Percentiles rank a stretch among this genome's conserved stretches.
Evolutionary conservation across 2,797 vertebrate species (phyloP).

Genomic region (Sitta carolinensis): DNA sequence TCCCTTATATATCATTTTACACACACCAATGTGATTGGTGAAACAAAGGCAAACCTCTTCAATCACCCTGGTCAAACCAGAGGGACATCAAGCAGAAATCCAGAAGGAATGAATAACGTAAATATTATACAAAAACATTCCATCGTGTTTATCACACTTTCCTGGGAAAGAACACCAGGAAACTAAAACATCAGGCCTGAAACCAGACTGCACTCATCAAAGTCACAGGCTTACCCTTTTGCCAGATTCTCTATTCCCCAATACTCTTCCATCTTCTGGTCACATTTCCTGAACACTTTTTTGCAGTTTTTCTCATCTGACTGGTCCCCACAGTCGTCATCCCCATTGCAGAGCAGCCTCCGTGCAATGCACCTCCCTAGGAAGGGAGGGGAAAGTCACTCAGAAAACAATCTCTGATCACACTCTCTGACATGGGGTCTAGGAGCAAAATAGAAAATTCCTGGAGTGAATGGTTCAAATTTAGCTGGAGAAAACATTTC

Average conservation of each 20-base stretch:
- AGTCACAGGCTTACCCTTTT: conserved; percentile 83
- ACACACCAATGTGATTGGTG: too few species aligned
- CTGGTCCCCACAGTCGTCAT: conserved; percentile 93
- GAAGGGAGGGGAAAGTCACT: neutral
- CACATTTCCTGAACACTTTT: conserved; percentile 79
- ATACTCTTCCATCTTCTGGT: conserved; percentile 82
- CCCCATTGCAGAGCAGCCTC: conserved; percentile 88
- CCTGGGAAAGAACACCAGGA: too few species aligned
- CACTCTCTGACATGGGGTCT: neutral
- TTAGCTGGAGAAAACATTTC: neutral
- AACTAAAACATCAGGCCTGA: too few species aligned
- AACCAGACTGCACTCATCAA: neutral
- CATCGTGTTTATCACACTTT: too few species aligned
- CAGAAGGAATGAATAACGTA: too few species aligned
- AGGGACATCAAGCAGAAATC: too few species aligned
- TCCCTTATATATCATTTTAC: too few species aligned
- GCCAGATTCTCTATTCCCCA: conserved; percentile 90
- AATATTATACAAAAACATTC: too few species aligned
- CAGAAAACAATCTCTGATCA: neutral
- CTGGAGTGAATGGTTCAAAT: neutral
- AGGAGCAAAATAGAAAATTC: neutral
- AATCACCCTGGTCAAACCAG: too few species aligned
- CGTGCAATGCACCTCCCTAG: conserved; percentile 87
- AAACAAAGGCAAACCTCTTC: too few species aligned
- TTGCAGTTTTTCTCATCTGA: conserved; percentile 89